Conservation (phyloP, 2,888 invertebrate genomes). For the Salpingus planirostris region DNA sequence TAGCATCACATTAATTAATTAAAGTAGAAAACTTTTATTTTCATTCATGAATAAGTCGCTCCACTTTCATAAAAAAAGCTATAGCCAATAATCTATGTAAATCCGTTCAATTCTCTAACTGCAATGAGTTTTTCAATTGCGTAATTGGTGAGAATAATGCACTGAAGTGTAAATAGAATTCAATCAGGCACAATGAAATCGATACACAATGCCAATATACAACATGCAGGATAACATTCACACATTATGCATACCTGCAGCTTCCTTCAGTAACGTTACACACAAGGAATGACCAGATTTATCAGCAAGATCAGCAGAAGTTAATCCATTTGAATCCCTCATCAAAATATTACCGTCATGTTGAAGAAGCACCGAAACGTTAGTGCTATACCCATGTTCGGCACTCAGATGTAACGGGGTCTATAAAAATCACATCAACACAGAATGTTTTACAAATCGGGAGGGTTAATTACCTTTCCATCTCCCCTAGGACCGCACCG, state of each 20-base stretch:
- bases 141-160: too few species aligned
- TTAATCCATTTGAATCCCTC: slow-evolving; percentile 59
- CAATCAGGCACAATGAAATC: too few species aligned
- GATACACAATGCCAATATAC: too few species aligned
- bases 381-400: slow-evolving; percentile 67
- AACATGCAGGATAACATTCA: too few species aligned
- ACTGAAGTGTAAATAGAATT: too few species aligned
- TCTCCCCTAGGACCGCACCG: slow-evolving; percentile 60
- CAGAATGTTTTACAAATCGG: background rate
- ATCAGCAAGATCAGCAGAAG: slow-evolving; percentile 63
- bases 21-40: too few species aligned
- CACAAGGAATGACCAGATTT: slow-evolving; percentile 58
- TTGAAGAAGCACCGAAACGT: slow-evolving; percentile 56
- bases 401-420: slow-evolving; percentile 75
- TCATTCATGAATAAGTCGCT: too few species aligned
- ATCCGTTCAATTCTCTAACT: too few species aligned
- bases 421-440: slow-evolving; percentile 38
- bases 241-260: slow-evolving; percentile 61
- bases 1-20: too few species aligned
- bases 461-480: slow-evolving; percentile 46
- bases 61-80: too few species aligned
- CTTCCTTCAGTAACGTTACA: slow-evolving; percentile 53
- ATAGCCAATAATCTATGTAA: too few species aligned
- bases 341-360: slow-evolving; percentile 57
- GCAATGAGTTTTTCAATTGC: too few species aligned